phyloP scores from a whole-genome alignment of 2,113 vertebrate genomes.

The Clinocottus analis region DNA sequence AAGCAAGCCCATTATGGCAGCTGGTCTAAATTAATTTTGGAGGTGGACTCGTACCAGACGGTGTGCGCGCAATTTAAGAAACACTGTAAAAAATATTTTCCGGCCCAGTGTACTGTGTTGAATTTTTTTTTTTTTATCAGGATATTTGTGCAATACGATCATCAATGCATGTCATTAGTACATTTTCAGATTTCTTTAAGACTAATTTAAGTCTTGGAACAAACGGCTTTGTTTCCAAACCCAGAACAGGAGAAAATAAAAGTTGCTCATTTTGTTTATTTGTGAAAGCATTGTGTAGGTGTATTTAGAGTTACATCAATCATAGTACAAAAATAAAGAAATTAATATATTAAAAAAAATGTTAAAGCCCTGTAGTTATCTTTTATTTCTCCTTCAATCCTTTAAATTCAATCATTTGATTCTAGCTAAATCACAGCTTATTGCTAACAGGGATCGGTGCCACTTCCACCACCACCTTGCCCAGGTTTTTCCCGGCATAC shows the following conservation, averaged over 20 bases:
- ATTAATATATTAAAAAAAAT: not conserved
- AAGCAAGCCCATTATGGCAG: conserved; percentile 55
- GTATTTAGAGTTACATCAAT: conserved; percentile 17
- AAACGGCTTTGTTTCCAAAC: not conserved
- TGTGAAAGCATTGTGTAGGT: conserved; percentile 6
- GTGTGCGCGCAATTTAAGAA: conserved; percentile 11
- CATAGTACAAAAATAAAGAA: conserved; percentile 48
- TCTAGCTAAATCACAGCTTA: conserved; percentile 86
- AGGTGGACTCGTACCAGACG: conserved; percentile 32
- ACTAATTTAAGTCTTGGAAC: not conserved
- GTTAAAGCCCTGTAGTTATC: not conserved
- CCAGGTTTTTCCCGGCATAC: conserved; percentile 92
- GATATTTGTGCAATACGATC: conserved; percentile 31
- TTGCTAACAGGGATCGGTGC: conserved; percentile 82
- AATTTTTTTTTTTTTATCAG: conserved; percentile 5
- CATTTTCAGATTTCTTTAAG: not conserved
- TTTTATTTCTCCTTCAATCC: not conserved
- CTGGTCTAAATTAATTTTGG: conserved; percentile 57
- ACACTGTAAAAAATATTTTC: conserved; percentile 16
- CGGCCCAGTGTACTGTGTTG: not conserved
- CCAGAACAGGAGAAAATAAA: not conserved
- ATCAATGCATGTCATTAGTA: not conserved
- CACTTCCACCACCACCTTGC: conserved; percentile 94
- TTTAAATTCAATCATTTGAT: conserved; percentile 14
- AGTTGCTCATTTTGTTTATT: conserved; percentile 37